Percentiles rank a stretch among this genome's conserved stretches.
Evolutionary conservation across 37 sponge, comb jelly and placozoan species (phyloP).

Genomic region (Chondrosia reniformis): DNA sequence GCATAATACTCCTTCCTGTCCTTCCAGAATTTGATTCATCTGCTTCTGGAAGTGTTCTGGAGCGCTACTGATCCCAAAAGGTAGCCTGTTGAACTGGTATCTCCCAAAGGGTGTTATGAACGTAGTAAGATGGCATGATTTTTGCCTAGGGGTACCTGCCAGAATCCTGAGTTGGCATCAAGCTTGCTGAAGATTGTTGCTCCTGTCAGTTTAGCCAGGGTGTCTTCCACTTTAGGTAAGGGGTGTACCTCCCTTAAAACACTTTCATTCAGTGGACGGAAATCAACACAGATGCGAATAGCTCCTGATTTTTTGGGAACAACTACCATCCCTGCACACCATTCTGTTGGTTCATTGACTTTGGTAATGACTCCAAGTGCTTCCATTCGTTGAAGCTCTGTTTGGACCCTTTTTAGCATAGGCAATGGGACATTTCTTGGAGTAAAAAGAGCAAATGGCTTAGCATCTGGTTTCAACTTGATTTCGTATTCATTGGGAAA

Average conservation of each 20-base stretch:
- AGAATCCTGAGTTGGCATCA: background rate
- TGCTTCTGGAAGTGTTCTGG: conserved; percentile 23
- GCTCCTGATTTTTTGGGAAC: background rate
- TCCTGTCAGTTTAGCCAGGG: background rate
- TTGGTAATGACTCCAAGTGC: conserved; percentile 16
- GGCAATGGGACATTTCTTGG: background rate
- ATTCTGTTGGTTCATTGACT: conserved; percentile 19
- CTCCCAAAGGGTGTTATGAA: conserved; percentile 27
- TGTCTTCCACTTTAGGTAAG: conserved; percentile 16
- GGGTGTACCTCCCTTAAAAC: conserved; percentile 10
- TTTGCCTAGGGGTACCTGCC: conserved; percentile 23
- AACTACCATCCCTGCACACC: conserved; percentile 5
- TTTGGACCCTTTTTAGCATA: background rate
- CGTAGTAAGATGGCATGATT: conserved; percentile 15
- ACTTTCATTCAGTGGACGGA: conserved; percentile 11
- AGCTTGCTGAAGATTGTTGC: background rate
- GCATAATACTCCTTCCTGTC: conserved; percentile 16
- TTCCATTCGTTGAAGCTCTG: conserved; percentile 18
- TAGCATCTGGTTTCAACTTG: background rate
- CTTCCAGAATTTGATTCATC: conserved; percentile 25
- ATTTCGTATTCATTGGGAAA: background rate
- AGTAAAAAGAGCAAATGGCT: background rate
- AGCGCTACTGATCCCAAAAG: conserved; percentile 29
- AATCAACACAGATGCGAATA: conserved; percentile 22
- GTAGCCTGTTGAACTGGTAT: conserved; percentile 23